A percentile compares a stretch with the other conserved stretches of the same genome.
phyloP scores from a whole-genome alignment of 2,113 vertebrate species.

The Nematolebias whitei region DNA sequence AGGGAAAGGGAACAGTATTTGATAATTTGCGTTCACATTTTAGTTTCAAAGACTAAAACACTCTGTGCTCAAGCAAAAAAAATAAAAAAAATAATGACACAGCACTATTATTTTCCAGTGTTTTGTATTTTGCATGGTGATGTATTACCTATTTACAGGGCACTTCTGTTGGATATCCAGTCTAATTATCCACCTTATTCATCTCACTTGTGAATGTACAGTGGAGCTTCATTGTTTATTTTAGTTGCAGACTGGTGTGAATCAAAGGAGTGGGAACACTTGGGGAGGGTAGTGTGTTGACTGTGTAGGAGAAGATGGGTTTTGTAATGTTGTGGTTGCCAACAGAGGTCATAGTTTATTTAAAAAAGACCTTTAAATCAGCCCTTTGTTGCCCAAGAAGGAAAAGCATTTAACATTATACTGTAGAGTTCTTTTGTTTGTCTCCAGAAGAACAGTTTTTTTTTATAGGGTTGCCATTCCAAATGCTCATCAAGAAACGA shows the following conservation, averaged over 20 bases:
- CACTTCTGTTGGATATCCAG: slow-evolving; percentile 57
- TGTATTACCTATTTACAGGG: slow-evolving; percentile 59
- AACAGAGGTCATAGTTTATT: slow-evolving; percentile 63
- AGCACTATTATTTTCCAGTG: slow-evolving; percentile 55
- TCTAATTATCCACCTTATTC: slow-evolving; percentile 65
- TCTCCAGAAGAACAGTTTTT: background rate
- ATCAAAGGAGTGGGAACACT: slow-evolving; percentile 31
- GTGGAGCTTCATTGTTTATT: slow-evolving; percentile 53
- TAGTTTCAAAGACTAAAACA: slow-evolving; percentile 25
- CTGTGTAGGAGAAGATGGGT: slow-evolving; percentile 41
- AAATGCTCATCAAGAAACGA: slow-evolving; percentile 11
- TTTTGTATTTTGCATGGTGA: slow-evolving; percentile 58
- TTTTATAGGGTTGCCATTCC: slow-evolving; percentile 7
- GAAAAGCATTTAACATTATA: slow-evolving; percentile 47
- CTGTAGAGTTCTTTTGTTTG: slow-evolving; percentile 11
- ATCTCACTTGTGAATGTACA: slow-evolving; percentile 54
- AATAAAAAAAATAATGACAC: slow-evolving; percentile 55
- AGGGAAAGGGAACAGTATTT: background rate
- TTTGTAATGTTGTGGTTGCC: slow-evolving; percentile 53
- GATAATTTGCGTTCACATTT: slow-evolving; percentile 29
- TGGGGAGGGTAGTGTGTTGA: slow-evolving; percentile 13
- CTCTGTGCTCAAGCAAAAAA: slow-evolving; percentile 4
- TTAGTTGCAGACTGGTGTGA: slow-evolving; percentile 51
- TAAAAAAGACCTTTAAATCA: slow-evolving; percentile 58
- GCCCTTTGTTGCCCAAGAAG: slow-evolving; percentile 29